Evolutionary conservation across 2,888 invertebrate species (phyloP), one percentile per base, ranked within the genome.

Genomic region (Plemyria rubiginata): DNA sequence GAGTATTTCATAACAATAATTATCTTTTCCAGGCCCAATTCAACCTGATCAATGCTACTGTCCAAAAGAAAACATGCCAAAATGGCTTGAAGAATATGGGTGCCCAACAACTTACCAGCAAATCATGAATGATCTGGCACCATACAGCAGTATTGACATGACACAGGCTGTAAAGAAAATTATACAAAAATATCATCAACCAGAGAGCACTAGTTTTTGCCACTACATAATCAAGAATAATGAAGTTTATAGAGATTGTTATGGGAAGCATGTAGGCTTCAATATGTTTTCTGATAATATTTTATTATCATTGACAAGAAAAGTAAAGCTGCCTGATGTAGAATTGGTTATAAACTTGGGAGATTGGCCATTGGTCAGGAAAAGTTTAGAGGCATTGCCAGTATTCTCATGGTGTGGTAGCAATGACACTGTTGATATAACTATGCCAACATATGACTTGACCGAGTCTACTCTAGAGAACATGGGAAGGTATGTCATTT

Each of bases 401-500:
- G 95, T 99, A 66, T 97, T 99, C 82, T 99, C 99, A 13, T 99
- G 99, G 99, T 99, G 99, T 87, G 98, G 98, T 0, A 98, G 98
- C 67, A 94, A 95, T 62, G 95, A 96, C 63, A 95, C 96, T 5
- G 92, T 94, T 74, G 99, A 99, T 85, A 98, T 99, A 81, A 95
- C 98, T 32, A 94, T 99, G 94, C 99, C 99, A 7, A 99, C 99
- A 0, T 99, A 99, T 87, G 99, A 99, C 82, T 93, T 99, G 51
- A 98, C 98, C 0, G 97, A 98, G 89, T 96, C 99, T 12, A 95
- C 97, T 0, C 85, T 99, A 66, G 98, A 99, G 92, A 97, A 96
- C 88, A 98, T 99, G 97, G 97, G 97, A 77, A 95, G 97, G 97
- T 97, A 88, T 76, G 73, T 29, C n/a, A n/a, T n/a, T n/a, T n/a